Conservation (phyloP, 2,113 vertebrate genomes). For the Romanogobio albipinnatus region DNA sequence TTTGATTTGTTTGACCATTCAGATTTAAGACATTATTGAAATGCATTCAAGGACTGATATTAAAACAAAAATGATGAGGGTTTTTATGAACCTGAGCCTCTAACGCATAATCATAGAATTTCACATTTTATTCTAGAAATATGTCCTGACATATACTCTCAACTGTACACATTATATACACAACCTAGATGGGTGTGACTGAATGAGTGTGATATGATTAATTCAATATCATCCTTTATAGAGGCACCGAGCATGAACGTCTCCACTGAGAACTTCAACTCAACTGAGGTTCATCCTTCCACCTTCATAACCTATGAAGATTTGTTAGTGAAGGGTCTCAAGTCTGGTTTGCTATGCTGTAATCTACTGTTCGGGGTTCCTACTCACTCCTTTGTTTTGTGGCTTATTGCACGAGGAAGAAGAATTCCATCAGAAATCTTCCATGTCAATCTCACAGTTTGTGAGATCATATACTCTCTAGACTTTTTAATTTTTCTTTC, state of each 20-base stretch:
- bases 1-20: not conserved
- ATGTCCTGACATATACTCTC: not conserved
- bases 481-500: not conserved
- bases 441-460: conserved; percentile 36
- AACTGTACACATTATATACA: not conserved
- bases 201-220: not conserved
- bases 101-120: not conserved
- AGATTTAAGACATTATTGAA: not conserved
- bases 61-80: too few species aligned
- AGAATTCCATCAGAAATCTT: conserved; percentile 34
- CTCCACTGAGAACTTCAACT: conserved; percentile 9
- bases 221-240: not conserved
- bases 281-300: not conserved
- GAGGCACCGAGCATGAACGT: conserved; percentile 20
- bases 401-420: conserved; percentile 37
- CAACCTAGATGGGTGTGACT: not conserved
- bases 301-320: not conserved
- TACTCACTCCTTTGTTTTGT: conserved; percentile 23
- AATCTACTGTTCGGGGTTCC: conserved; percentile 10
- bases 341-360: not conserved
- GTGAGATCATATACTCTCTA: conserved; percentile 20
- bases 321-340: not conserved
- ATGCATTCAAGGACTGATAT: not conserved
- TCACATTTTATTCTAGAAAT: not conserved
- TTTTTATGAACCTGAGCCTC: not conserved